Evolutionary conservation across 2,888 invertebrate genomes (phyloP).

Genomic region (Noctuana brunneofusca): DNA sequence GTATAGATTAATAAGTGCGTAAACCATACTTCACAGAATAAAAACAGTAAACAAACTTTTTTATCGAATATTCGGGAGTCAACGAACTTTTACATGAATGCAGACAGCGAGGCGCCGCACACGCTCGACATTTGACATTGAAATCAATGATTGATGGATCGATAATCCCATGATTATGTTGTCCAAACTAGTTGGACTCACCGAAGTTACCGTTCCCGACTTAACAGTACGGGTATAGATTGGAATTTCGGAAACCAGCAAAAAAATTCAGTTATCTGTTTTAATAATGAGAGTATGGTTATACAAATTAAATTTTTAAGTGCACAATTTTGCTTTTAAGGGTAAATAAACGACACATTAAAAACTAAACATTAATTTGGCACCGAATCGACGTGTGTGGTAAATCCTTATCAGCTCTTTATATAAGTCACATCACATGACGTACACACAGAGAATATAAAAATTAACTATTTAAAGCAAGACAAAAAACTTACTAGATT

Average conservation of each 20-base stretch:
- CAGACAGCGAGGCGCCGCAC: conserved; percentile 71
- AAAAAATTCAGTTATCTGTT: conserved; percentile 1
- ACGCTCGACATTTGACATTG: conserved; percentile 50
- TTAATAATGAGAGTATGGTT: background rate
- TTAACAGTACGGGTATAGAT: conserved; percentile 16
- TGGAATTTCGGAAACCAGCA: conserved; percentile 7
- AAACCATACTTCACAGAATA: background rate
- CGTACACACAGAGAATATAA: background rate
- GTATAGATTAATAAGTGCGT: no score
- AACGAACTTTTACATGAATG: conserved; percentile 56
- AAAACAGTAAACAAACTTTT: conserved; percentile 24
- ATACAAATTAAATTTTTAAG: background rate
- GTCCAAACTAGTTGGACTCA: conserved; percentile 17
- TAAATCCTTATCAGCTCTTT: background rate
- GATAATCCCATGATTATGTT: conserved; percentile 49
- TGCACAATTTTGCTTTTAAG: no score
- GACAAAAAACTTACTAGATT: background rate
- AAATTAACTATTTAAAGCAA: background rate
- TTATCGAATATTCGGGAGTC: conserved; percentile 43
- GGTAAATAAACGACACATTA: no score
- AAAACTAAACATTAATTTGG: background rate
- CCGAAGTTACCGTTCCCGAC: conserved; percentile 10
- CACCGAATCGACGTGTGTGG: background rate
- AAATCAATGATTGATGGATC: conserved; percentile 62
- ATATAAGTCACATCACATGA: background rate